Percentiles rank a stretch among this genome's conserved stretches.
Evolutionary conservation across 2,888 invertebrate species (phyloP).

Genomic region (Cryptus viduatorius): DNA sequence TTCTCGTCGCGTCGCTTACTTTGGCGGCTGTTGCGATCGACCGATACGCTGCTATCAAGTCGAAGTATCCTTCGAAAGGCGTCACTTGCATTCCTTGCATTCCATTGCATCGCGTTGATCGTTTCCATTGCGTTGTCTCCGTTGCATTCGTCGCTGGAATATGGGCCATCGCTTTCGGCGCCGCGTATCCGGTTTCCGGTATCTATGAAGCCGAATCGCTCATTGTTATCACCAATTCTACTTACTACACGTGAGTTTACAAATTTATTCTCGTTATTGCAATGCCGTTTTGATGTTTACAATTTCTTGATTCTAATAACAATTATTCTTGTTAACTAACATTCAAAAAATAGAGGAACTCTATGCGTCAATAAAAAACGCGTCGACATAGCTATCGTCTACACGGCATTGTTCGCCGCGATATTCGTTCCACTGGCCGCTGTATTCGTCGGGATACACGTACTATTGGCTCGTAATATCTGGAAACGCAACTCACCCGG

Average conservation of each 20-base stretch:
- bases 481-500: slow-evolving; percentile 70
- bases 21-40: slow-evolving; percentile 87
- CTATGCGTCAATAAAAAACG: slow-evolving; percentile 72
- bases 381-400: slow-evolving; percentile 67
- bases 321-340: slow-evolving; percentile 31
- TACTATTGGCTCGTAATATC: slow-evolving; percentile 75
- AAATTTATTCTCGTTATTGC: background rate
- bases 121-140: slow-evolving; percentile 27
- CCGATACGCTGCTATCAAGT: slow-evolving; percentile 83
- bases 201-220: slow-evolving; percentile 71
- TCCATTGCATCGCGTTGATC: no score
- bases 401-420: slow-evolving; percentile 72
- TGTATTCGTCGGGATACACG: slow-evolving; percentile 74
- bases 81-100: slow-evolving; percentile 58
- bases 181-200: slow-evolving; percentile 75
- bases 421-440: slow-evolving; percentile 76
- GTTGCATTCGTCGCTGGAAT: slow-evolving; percentile 69
- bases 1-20: slow-evolving; percentile 86
- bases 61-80: slow-evolving; percentile 69
- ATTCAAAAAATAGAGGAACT: slow-evolving; percentile 65
- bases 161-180: slow-evolving; percentile 72
- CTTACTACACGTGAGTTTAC: slow-evolving; percentile 71
- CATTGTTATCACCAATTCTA: slow-evolving; percentile 71
- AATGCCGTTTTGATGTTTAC: no score
- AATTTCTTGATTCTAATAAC: background rate